Base-by-base conservation (phyloP, 2,797 vertebrate species). In the Cirrhinus molitorella region DNA sequence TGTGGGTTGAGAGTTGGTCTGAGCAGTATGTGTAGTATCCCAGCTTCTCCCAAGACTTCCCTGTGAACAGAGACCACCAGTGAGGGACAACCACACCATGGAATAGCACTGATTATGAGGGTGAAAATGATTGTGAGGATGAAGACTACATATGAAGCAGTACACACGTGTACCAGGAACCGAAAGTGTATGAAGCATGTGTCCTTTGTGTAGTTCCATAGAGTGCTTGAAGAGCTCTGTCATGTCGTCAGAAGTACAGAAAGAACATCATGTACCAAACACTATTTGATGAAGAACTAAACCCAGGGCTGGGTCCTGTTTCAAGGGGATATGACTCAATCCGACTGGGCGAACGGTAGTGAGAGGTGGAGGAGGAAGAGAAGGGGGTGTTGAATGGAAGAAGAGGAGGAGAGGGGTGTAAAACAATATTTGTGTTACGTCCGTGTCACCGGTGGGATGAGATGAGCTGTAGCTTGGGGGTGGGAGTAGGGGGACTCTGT, bases 401-500 rank as follows among this genome's bases (percentile, higher is more conserved):
- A 80, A 71, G 68, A 68, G 43, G 23, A 81, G 73, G 25, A 66
- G 75, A 45, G 61, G 63, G 16, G 81, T 75, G 57, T 63, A 63
- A 77, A 74, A 71, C 17, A 71, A 81, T 79, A 77, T 84, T 61
- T 70, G 57, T 82, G 79, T 74, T 57, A 78, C 68, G 70, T 71
- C 51, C 16, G 40, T 57, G 47, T 75, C 72, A 76, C 49, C 49
- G 19, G 71, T 81, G 85, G 80, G 55, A 59, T 37, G 77, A 61
- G 71, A 79, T 74, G 51, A 83, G 74, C 28, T 61, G 68, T 31
- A 51, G 74, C 25, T 31, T 61, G 31, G 59, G 19, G 63, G 79
- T 74, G 71, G 71, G 66, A 34, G 75, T 70, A 47, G 72, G 53
- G 77, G 65, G 23, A 77, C 76, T 67, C 49, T 91, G 92, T 91